A percentile compares a stretch with the other conserved stretches of the same genome.
Evolutionary conservation across 2,888 invertebrate genomes (phyloP).

Genomic region (Drosophila prolongata): DNA sequence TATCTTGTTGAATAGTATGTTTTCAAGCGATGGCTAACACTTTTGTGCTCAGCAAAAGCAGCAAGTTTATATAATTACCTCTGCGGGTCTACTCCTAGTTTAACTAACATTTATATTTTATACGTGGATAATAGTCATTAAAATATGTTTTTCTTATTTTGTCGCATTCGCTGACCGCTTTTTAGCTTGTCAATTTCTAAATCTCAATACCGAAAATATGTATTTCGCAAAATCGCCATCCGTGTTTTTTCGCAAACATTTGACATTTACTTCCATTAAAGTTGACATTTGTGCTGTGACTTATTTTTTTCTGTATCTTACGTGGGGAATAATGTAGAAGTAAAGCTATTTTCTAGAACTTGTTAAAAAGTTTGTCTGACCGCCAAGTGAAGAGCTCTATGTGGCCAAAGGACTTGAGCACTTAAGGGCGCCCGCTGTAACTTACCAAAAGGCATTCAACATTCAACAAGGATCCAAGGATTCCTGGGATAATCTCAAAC

Average conservation of each 20-base stretch:
- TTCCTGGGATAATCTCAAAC: constrained; percentile 24
- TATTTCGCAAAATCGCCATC: background rate
- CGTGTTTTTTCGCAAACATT: background rate
- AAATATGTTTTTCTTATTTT: background rate
- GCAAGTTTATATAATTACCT: constrained; percentile 2
- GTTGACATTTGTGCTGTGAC: constrained; percentile 5
- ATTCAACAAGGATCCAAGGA: constrained; percentile 13
- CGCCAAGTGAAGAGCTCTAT: constrained; percentile 40
- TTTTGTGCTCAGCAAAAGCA: constrained; percentile 67
- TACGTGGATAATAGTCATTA: constrained; percentile 11
- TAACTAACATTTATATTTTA: constrained; percentile 30
- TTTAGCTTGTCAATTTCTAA: constrained; percentile 3
- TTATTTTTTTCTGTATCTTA: constrained; percentile 10
- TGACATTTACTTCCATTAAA: constrained; percentile 1
- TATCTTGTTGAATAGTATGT: constrained; percentile 18
- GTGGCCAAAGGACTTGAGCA: background rate
- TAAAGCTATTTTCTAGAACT: constrained; percentile 35
- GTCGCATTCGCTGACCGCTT: background rate
- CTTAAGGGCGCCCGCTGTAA: background rate
- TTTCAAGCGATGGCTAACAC: constrained; percentile 26
- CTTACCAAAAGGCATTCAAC: constrained; percentile 13
- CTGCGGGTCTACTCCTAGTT: constrained; percentile 12
- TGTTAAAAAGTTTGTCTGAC: constrained; percentile 60
- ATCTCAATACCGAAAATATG: constrained; percentile 10
- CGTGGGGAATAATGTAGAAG: constrained; percentile 5